phyloP scores from a whole-genome alignment of 2,888 invertebrate species.

The Amblyjoppa fuscipennis region DNA sequence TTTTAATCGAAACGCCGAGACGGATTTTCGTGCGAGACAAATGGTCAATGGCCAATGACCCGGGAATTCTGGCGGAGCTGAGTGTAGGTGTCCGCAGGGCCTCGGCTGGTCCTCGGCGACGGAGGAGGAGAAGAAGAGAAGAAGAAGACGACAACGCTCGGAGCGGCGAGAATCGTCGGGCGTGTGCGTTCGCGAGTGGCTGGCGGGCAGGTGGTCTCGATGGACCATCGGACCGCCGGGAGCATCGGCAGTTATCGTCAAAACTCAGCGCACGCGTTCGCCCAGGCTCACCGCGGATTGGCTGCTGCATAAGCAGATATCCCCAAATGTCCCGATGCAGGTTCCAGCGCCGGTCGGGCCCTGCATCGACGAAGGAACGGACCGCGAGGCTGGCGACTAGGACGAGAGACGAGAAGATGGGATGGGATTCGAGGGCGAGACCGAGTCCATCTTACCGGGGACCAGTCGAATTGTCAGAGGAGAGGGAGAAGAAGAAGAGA shows the following conservation, averaged over 20 bases:
- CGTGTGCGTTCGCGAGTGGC: conserved; percentile 41
- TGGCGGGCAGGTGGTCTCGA: conserved; percentile 62
- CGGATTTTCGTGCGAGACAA: not conserved
- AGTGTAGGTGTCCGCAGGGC: conserved; percentile 55
- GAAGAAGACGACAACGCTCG: conserved; percentile 32
- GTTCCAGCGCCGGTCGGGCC: conserved; percentile 56
- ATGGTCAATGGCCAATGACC: conserved; percentile 6
- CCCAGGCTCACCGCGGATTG: not conserved
- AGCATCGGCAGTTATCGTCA: conserved; percentile 25
- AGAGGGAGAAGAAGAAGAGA: not conserved
- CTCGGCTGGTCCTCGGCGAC: conserved; percentile 18
- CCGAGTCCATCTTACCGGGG: not conserved
- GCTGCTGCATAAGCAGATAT: conserved; percentile 73
- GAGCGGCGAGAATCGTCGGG: conserved; percentile 27
- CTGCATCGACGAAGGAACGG: conserved; percentile 51
- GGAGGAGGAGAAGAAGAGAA: conserved; percentile 25
- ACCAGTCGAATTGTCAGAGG: too few relatives aligned
- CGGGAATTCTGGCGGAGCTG: conserved; percentile 59
- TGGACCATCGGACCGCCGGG: conserved; percentile 52
- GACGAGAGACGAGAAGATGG: too few relatives aligned
- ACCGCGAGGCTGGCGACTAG: not conserved
- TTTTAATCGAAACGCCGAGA: not conserved
- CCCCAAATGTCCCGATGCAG: conserved; percentile 72
- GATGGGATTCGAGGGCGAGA: too few relatives aligned
- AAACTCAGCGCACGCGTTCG: conserved; percentile 49